Evolutionary conservation across 2,888 invertebrate species (phyloP).

Genomic region (Coelogynopora nodosa): DNA sequence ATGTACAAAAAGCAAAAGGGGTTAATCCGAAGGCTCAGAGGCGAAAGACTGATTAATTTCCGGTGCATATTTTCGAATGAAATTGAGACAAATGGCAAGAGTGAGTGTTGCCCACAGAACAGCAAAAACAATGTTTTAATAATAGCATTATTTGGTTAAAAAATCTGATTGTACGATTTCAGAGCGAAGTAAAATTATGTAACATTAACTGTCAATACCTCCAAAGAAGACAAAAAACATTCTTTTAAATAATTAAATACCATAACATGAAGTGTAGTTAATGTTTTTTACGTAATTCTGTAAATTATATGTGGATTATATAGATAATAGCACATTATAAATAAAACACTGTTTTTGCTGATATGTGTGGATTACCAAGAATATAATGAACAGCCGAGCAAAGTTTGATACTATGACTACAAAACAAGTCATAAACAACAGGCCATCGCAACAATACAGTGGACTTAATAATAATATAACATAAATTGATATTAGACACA

Average conservation of each 20-base stretch:
- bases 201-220: neutral
- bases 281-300: no score
- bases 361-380: neutral
- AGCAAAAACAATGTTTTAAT: neutral
- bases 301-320: no score
- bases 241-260: no score
- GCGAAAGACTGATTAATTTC: conserved; percentile 16
- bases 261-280: no score
- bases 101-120: neutral
- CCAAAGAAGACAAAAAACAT: no score
- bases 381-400: conserved; percentile 19
- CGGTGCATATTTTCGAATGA: conserved; percentile 24
- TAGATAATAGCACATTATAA: neutral
- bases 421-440: conserved; percentile 10
- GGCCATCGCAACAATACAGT: neutral
- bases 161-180: neutral
- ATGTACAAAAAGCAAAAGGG: neutral
- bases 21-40: conserved; percentile 28
- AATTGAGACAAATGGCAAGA: conserved; percentile 30
- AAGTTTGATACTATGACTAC: neutral
- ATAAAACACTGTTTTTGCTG: neutral
- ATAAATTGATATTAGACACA: neutral
- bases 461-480: neutral
- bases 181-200: neutral
- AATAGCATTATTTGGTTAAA: neutral